Evolutionary conservation across 2,797 vertebrate genomes (phyloP).

Genomic region (Poeciliopsis turneri): DNA sequence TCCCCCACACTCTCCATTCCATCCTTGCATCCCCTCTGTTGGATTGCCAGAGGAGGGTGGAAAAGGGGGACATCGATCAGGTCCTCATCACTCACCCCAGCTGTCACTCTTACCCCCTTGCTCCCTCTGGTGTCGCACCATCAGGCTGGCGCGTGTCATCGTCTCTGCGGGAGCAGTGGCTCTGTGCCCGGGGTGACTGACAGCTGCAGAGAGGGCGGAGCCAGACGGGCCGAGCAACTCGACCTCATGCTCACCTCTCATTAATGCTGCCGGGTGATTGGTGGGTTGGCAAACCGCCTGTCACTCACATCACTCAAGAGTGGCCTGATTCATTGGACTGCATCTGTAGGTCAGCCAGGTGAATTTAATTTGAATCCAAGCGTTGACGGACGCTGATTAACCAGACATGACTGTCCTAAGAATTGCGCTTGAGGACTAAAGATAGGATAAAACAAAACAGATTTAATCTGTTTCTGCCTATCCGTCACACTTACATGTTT

Average conservation of each 20-base stretch:
- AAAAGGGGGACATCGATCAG: slow-evolving; percentile 59
- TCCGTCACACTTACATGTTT: neutral
- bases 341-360: slow-evolving; percentile 46
- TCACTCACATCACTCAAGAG: slow-evolving; percentile 51
- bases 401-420: slow-evolving; percentile 17
- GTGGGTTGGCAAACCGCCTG: slow-evolving; percentile 55
- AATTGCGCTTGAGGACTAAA: neutral
- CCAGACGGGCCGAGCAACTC: slow-evolving; percentile 45
- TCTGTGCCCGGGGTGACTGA: slow-evolving; percentile 64
- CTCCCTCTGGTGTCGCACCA: slow-evolving; percentile 56
- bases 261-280: slow-evolving; percentile 68
- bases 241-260: slow-evolving; percentile 66
- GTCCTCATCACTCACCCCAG: slow-evolving; percentile 70
- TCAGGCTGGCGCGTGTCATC: slow-evolving; percentile 56
- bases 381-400: slow-evolving; percentile 47
- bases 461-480: neutral
- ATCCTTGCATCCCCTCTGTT: slow-evolving; percentile 11
- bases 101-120: slow-evolving; percentile 66
- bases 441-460: neutral
- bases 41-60: slow-evolving; percentile 34
- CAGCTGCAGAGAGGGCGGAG: slow-evolving; percentile 70
- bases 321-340: slow-evolving; percentile 29
- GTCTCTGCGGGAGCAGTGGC: slow-evolving; percentile 53
- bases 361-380: slow-evolving; percentile 47
- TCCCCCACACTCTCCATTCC: slow-evolving; percentile 7